Conservation (phyloP, 2,113 vertebrate genomes). For the Daboia siamensis region DNA sequence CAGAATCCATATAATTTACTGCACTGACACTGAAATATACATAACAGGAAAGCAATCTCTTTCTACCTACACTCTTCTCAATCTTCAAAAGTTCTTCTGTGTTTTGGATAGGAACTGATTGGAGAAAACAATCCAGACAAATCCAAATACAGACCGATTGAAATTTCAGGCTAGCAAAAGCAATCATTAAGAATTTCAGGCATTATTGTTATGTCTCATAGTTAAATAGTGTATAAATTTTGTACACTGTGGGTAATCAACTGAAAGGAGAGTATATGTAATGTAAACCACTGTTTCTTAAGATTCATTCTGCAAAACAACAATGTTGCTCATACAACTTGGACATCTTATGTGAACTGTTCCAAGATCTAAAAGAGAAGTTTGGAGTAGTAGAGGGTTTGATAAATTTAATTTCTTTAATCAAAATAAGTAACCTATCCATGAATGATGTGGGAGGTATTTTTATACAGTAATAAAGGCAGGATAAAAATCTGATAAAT, state of each 20-base stretch:
- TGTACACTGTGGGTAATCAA: background rate
- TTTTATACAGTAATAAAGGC: background rate
- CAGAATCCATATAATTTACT: background rate
- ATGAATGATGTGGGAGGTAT: background rate
- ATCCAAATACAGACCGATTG: background rate
- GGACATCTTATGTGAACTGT: background rate
- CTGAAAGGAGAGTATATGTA: background rate
- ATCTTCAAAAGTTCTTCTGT: background rate
- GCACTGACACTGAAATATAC: background rate
- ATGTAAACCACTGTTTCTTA: background rate
- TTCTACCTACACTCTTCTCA: background rate
- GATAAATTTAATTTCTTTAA: background rate
- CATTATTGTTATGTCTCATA: background rate
- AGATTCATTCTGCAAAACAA: background rate
- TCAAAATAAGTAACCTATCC: background rate
- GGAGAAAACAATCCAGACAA: background rate
- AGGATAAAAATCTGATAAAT: background rate
- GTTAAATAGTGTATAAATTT: background rate
- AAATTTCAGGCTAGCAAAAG: conserved; percentile 6
- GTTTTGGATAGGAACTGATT: background rate
- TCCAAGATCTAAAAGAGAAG: background rate
- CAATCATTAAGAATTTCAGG: background rate
- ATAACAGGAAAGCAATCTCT: background rate
- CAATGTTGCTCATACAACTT: background rate
- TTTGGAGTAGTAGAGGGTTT: background rate